Conservation (phyloP, 2,888 invertebrate genomes). For the Tanypteryx hageni region DNA sequence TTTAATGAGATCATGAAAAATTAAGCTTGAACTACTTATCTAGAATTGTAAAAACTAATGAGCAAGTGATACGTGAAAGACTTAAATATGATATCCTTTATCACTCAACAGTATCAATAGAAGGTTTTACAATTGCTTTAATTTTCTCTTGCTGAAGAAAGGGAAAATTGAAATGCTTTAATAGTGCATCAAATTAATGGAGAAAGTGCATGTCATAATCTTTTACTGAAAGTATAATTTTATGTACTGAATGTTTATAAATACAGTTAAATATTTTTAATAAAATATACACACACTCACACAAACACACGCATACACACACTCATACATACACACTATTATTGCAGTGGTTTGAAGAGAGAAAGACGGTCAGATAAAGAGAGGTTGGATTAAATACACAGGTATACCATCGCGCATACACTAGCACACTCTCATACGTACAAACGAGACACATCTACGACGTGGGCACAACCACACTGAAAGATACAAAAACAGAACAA, state of each 20-base stretch:
- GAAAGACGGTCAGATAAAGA: constrained; percentile 66
- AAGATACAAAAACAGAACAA: constrained; percentile 65
- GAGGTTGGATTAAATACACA: constrained; percentile 38
- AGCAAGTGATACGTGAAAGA: constrained; percentile 23
- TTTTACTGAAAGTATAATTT: constrained; percentile 35
- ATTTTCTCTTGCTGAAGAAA: neutral
- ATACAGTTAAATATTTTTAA: constrained; percentile 34
- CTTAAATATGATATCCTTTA: neutral
- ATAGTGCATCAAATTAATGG: constrained; percentile 62
- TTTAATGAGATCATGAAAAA: neutral
- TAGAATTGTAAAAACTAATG: neutral
- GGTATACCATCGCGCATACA: constrained; percentile 37
- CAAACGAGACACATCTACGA: constrained; percentile 62
- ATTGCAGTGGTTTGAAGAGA: constrained; percentile 68
- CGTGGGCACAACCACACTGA: constrained; percentile 65
- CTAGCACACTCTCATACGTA: constrained; percentile 59
- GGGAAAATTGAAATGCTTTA: constrained; percentile 42
- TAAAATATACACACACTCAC: constrained; percentile 51
- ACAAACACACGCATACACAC: constrained; percentile 44
- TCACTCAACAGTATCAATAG: constrained; percentile 36
- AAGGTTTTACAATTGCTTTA: constrained; percentile 64
- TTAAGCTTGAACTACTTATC: constrained; percentile 16
- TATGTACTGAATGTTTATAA: constrained; percentile 4
- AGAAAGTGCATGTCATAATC: constrained; percentile 52
- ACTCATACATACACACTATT: constrained; percentile 68